phyloP scores from a whole-genome alignment of 2,888 invertebrate species.

The Carabus problematicus region DNA sequence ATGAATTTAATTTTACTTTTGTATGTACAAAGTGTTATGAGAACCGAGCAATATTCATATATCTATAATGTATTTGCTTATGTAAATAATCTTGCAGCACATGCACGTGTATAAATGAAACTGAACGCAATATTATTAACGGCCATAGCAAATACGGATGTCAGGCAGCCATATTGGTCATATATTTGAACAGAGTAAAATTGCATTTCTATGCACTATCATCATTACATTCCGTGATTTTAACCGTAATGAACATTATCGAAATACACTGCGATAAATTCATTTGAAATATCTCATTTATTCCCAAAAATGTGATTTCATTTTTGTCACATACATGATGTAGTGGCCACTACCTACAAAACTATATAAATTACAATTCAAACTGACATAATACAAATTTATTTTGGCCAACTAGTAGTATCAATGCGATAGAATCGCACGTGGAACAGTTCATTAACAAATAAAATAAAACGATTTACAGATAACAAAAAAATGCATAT shows the following conservation, averaged over 20 bases:
- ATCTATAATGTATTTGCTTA: no score
- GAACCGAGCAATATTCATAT: no score
- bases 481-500: neutral
- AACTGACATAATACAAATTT: constrained; percentile 3
- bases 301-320: constrained; percentile 32
- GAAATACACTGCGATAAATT: constrained; percentile 20
- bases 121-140: no score
- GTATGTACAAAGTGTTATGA: no score
- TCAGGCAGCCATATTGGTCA: no score
- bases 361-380: constrained; percentile 1
- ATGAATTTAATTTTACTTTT: no score
- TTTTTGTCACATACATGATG: constrained; percentile 25
- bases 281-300: constrained; percentile 25
- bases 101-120: no score
- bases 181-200: no score
- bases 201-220: no score
- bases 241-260: constrained; percentile 15
- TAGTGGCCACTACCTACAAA: neutral
- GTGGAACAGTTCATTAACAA: constrained; percentile 27
- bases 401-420: constrained; percentile 9
- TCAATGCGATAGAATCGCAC: constrained; percentile 16
- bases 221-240: constrained; percentile 11
- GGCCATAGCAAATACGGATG: no score
- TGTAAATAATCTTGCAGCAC: no score
- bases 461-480: constrained; percentile 24